Base-by-base conservation (phyloP, 2,888 invertebrate species). In the Meteorus cinctellus region DNA sequence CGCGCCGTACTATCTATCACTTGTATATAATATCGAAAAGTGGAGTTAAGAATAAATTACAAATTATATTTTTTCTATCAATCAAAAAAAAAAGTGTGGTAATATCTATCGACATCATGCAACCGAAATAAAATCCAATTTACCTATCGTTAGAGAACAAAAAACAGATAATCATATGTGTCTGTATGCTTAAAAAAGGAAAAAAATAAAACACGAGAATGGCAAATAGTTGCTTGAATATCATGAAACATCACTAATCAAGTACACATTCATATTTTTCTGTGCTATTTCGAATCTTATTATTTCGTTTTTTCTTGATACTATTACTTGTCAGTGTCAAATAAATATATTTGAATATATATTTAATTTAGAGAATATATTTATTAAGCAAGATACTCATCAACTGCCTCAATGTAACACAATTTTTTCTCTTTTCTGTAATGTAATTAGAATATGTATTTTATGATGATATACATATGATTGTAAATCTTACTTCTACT, bases 401-500 rank as follows among this genome's bases (percentile, higher is more conserved):
- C 88, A 89, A 88, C 88, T 85, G 87, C 86, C 87, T 86, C 84
- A 86, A 84, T 83, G 83, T 88, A 86, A 85, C 82, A 84, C 83
- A 87, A 85, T 85, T 83, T 84, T 85, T 85, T 87, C 85, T 85
- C 84, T 84, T 85, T 85, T 82, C 82, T 83, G 82, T 82, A 82
- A 73, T 41, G 24, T 65, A 66, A 36, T 66, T 62, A 31, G 29
- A 62, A 62, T 62, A 62, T 62, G 62, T 62, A 31, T 62, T 62
- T 62, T 62, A 29, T 62, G 59, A 62, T 29, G 27, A 62, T 62
- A 62, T 62, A 62, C 27, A 62, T 91, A 91, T 92, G 91, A 92
- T 92, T 92, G 92, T 92, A 92, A 92, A 92, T 92, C 92, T 92
- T 92, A 92, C 92, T 92, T 92, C 92, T 92, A 92, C 89, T 89